Conservation (phyloP, 2,113 vertebrate species). For the Mustelus asterias region DNA sequence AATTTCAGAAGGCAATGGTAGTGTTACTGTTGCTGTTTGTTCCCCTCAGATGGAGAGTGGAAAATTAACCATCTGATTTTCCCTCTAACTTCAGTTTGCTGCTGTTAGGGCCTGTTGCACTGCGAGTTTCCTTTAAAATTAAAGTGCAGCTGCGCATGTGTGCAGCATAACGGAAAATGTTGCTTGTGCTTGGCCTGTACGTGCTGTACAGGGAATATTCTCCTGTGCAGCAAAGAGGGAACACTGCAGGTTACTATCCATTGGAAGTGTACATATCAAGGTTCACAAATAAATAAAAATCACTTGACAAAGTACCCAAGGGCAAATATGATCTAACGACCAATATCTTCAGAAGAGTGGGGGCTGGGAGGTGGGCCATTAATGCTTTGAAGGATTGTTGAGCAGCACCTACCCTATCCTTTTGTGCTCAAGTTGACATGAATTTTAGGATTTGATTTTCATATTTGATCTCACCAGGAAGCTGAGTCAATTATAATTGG, state of each 20-base stretch:
- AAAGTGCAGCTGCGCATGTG: not conserved
- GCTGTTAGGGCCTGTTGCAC: not conserved
- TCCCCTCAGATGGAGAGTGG: not conserved
- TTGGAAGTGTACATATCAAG: not conserved
- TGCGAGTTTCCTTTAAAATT: not conserved
- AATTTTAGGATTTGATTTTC: conserved; percentile 3
- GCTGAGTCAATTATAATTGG: not conserved
- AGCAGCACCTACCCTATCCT: not conserved
- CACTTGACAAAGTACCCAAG: not conserved
- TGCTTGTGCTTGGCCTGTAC: not conserved
- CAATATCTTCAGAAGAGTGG: not conserved
- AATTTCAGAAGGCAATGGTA: not conserved
- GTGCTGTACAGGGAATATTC: not conserved
- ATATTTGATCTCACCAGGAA: not conserved
- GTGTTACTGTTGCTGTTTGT: not conserved
- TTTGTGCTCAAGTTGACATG: not conserved
- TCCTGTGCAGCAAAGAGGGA: not conserved
- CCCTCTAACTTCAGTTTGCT: not conserved
- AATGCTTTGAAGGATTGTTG: not conserved
- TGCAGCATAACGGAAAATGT: not conserved
- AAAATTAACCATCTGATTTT: not conserved
- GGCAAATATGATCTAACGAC: not conserved
- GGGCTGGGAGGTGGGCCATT: not conserved
- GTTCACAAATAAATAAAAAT: not conserved
- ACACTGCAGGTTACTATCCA: not conserved